Evolutionary conservation across 2,797 vertebrate species (phyloP).

Genomic region (Spea hammondii): DNA sequence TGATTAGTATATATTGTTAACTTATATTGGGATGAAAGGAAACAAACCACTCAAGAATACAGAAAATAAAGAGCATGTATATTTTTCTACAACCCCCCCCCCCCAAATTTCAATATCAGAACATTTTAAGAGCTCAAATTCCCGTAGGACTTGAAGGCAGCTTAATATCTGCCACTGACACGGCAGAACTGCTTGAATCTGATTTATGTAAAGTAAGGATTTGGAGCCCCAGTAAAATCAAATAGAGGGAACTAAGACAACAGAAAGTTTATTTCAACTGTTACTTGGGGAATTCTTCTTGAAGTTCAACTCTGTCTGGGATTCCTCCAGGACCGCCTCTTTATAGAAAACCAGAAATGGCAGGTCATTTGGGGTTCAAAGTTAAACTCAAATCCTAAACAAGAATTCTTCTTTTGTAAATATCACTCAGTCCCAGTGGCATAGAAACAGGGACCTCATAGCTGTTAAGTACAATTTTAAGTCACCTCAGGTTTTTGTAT

Average conservation of each 20-base stretch:
- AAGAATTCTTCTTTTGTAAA: conserved; percentile 35
- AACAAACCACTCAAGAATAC: neutral
- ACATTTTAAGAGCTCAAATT: conserved; percentile 28
- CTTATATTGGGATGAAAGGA: neutral
- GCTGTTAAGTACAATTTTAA: conserved; percentile 18
- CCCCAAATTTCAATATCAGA: conserved; percentile 14
- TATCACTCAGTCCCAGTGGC: conserved; percentile 24
- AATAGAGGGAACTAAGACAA: conserved; percentile 37
- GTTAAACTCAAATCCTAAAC: conserved; percentile 40
- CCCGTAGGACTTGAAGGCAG: conserved; percentile 27
- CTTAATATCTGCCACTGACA: conserved; percentile 26
- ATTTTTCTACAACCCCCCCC: too few relatives aligned
- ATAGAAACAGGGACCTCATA: conserved; percentile 14
- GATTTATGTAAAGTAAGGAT: conserved; percentile 44
- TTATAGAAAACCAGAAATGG: conserved; percentile 43
- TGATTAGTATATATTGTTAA: neutral
- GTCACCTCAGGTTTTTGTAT: conserved; percentile 26
- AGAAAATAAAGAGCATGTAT: neutral
- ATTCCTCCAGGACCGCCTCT: neutral
- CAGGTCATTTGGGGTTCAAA: conserved; percentile 44
- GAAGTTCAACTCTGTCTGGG: conserved; percentile 34
- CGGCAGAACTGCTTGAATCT: conserved; percentile 31
- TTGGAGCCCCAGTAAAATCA: conserved; percentile 33
- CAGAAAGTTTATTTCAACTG: conserved; percentile 26
- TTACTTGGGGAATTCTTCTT: conserved; percentile 35